phyloP scores from a whole-genome alignment of 2,113 vertebrate genomes.

The Phodopus roborovskii region DNA sequence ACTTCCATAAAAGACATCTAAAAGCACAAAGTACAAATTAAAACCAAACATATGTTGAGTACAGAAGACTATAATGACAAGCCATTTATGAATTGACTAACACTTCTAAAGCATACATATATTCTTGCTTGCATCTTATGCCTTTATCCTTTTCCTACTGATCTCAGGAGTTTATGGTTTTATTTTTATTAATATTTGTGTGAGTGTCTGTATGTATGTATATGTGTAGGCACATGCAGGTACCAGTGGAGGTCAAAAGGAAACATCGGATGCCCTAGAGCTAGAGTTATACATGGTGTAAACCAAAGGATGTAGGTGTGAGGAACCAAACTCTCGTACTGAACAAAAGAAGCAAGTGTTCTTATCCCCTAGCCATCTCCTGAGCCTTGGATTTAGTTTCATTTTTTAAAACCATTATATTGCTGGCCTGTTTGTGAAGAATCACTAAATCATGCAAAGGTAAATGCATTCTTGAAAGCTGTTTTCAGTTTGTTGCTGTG shows the following conservation, averaged over 20 bases:
- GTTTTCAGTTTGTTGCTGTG: background rate
- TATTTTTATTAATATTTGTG: background rate
- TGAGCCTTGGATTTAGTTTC: background rate
- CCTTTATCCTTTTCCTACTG: background rate
- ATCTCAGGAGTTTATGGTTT: background rate
- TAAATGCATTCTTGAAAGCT: slow-evolving; percentile 40
- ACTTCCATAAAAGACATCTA: slow-evolving; percentile 45
- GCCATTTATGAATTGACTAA: background rate
- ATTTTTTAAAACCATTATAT: background rate
- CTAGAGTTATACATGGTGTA: background rate
- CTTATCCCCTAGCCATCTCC: background rate
- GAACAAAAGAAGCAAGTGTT: background rate
- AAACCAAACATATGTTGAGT: slow-evolving; percentile 45
- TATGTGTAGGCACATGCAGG: background rate
- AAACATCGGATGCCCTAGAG: background rate
- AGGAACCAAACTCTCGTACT: background rate
- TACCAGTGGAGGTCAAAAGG: background rate
- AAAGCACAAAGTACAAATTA: slow-evolving; percentile 40
- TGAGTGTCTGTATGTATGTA: background rate
- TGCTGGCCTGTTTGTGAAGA: background rate
- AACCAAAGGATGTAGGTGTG: background rate
- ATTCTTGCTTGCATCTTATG: slow-evolving; percentile 20
- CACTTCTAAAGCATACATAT: background rate
- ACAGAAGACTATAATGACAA: slow-evolving; percentile 42
- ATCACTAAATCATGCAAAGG: slow-evolving; percentile 18